Evolutionary conservation across 2,888 invertebrate species (phyloP).

Genomic region (Epirrhoe tristata): DNA sequence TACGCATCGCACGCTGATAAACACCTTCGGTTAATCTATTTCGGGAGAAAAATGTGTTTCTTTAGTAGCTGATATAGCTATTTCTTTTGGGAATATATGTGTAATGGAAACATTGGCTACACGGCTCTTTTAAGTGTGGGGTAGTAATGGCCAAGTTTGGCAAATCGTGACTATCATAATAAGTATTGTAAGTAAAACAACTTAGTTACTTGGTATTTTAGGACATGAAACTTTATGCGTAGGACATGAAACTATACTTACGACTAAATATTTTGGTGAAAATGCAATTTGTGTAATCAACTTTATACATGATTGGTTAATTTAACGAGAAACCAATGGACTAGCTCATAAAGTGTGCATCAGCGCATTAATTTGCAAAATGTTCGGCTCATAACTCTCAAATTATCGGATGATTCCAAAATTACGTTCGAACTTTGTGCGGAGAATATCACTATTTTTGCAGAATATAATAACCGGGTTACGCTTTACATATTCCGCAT

Average conservation of each 20-base stretch:
- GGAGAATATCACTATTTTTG: slow-evolving; percentile 26
- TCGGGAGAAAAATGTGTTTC: slow-evolving; percentile 46
- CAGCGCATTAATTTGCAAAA: slow-evolving; percentile 27
- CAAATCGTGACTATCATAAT: not conserved
- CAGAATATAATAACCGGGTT: slow-evolving; percentile 23
- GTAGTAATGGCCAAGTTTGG: not conserved
- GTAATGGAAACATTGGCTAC: not conserved
- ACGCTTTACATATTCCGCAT: slow-evolving; percentile 16
- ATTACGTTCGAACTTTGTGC: slow-evolving; percentile 24
- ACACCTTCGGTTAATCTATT: slow-evolving; percentile 47
- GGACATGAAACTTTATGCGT: too few species aligned
- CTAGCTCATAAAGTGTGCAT: slow-evolving; percentile 9
- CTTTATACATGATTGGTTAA: slow-evolving; percentile 14
- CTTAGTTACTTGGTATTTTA: too few species aligned
- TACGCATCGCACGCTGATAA: slow-evolving; percentile 42
- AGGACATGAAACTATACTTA: not conserved
- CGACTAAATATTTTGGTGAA: not conserved
- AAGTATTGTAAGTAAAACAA: too few species aligned
- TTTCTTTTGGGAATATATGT: slow-evolving; percentile 33
- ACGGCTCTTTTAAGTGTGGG: not conserved
- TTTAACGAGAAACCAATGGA: slow-evolving; percentile 24
- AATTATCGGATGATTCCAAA: slow-evolving; percentile 36
- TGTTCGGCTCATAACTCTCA: slow-evolving; percentile 32
- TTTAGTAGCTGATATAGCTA: slow-evolving; percentile 35
- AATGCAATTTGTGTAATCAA: slow-evolving; percentile 5